Base-by-base conservation (phyloP, 2,888 invertebrate species). In the Amphipyra tragopoginis region DNA sequence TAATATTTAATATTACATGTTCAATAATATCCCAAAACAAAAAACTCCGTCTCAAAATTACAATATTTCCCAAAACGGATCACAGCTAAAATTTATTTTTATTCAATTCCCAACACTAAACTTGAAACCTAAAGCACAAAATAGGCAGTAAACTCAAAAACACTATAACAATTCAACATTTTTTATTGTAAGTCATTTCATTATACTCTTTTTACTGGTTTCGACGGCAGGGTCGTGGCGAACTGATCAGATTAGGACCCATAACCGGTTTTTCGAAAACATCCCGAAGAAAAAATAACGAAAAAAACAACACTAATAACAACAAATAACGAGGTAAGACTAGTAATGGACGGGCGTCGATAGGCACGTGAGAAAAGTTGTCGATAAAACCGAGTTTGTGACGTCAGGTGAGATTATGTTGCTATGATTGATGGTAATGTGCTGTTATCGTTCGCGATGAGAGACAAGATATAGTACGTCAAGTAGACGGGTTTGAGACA, bases 281-380 rank as follows among this genome's bases (percentile, higher is more conserved):
- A 89, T 90, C 89, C 90, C 89, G 86, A 81, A 85, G 85, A 78
- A 83, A 86, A 89, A 89, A 88, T 86, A 89, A 62, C 53, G 81
- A 82, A 82, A 82, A 92, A 90, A 90, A 89, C 85, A 85, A 91
- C 89, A 89, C 92, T 93, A 94, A 93, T 94, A 94, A 94, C 93
- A 94, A 94, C 94, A 94, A 94, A 94, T 94, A 94, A 94, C 93
- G 92, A 94, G 93, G 88, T 88, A 86, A 74, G 79, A 69, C 62
- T 76, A 85, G 80, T 87, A 85, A 80, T 81, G 83, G 62, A 77
- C 71, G 53, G 57, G 56, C 65, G 78, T 87, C 86, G 88, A 86
- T 87, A 74, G 68, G 64, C 60, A 76, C 66, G 72, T 79, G 78
- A 67, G 78, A 77, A 79, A 72, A 77, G 60, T 79, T 82, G 73